These are phyloP conservation scores for Rattus norvegicus DNA, from an alignment of 2,113 vertebrate genomes.

Conservation along the genomic window DNA sequence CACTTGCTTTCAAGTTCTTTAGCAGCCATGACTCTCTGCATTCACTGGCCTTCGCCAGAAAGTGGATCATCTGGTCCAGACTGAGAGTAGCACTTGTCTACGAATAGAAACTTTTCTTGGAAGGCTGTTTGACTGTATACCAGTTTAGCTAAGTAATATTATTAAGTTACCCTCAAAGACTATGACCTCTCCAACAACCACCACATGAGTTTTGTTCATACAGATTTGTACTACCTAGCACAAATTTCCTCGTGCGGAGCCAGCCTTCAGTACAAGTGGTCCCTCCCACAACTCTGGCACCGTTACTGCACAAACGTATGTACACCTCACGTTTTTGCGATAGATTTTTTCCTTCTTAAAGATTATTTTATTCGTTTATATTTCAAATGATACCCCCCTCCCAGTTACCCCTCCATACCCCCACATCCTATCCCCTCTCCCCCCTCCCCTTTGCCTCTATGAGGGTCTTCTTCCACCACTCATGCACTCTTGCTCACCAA, in stretches of 20 bases:
- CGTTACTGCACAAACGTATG: no score
- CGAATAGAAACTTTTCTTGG: background rate
- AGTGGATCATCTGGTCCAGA: background rate
- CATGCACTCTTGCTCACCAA: no score
- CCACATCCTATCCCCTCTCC: no score
- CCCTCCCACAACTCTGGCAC: background rate
- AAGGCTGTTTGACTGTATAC: background rate
- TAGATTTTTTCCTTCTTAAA: background rate
- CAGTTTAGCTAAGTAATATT: background rate
- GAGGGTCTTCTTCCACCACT: no score
- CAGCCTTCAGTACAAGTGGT: background rate
- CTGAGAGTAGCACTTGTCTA: background rate
- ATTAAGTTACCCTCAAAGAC: background rate
- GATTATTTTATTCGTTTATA: no score
- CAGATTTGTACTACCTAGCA: background rate
- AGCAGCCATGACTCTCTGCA: background rate
- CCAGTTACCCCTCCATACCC: no score
- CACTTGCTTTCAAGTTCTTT: background rate
- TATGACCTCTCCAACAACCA: background rate
- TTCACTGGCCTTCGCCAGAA: background rate
- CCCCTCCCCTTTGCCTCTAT: no score
- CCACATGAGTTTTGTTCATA: background rate
- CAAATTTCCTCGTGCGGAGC: background rate
- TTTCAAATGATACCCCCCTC: no score
- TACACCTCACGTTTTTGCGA: no score